Percentiles rank a stretch among this genome's conserved stretches.
Evolutionary conservation across 53 echinoderm and acorn worm genomes (phyloP).

Genomic region (Holothuria leucospilota): DNA sequence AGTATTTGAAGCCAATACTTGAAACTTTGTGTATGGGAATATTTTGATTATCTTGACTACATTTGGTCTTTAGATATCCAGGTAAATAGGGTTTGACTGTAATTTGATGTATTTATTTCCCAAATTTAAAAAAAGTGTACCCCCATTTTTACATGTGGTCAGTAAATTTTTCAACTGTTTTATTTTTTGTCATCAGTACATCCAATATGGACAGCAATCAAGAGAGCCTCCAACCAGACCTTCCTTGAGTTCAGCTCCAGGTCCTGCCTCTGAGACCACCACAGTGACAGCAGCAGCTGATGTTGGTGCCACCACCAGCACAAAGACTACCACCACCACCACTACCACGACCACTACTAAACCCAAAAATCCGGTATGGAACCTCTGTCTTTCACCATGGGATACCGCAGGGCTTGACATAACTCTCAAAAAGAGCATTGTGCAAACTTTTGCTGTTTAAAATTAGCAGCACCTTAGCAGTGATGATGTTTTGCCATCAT

Average conservation of each 20-base stretch:
- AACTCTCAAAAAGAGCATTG: no score
- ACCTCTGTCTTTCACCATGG: background rate
- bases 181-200: slow-evolving; percentile 58
- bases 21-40: no score
- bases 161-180: background rate
- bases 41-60: no score
- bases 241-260: slow-evolving; percentile 21
- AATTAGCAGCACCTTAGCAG: no score
- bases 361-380: slow-evolving; percentile 7
- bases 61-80: no score
- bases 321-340: slow-evolving; percentile 49
- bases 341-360: slow-evolving; percentile 48
- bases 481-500: no score
- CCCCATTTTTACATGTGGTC: background rate
- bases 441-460: no score
- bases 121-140: no score
- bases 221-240: slow-evolving; percentile 79
- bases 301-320: slow-evolving; percentile 32
- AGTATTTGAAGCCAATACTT: no score
- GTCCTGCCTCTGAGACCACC: slow-evolving; percentile 24
- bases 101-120: no score
- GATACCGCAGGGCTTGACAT: no score
- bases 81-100: no score
- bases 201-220: slow-evolving; percentile 87
- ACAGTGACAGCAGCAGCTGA: slow-evolving; percentile 27